Evolutionary conservation across 2,888 invertebrate genomes (phyloP), one percentile per base, ranked within the genome.

Genomic region (Leptopilina drosophilae): DNA sequence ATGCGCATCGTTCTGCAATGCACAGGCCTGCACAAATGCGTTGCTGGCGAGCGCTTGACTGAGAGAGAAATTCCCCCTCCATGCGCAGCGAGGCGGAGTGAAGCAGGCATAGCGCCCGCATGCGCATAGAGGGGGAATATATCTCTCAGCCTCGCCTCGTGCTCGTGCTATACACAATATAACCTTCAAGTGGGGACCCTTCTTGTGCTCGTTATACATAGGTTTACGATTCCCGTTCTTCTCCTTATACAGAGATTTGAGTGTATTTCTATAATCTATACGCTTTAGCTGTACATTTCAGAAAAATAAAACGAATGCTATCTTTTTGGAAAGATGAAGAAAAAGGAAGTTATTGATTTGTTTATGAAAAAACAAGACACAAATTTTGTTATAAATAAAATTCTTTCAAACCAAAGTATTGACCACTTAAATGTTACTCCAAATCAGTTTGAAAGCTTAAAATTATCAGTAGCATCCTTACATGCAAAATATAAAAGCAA

Each of bases 371-470:
- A 56, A 56, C 42, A 42, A 42, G 42, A 42, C 42, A 42, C 42
- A 42, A 42, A 42, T 42, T 42, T 42, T 42, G 42, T 42, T 42
- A 42, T 42, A 42, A 42, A 42, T 8, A 7, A 42, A 42, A 42
- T 42, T 42, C 42, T 42, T 42, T 42, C 8, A 42, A 42, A 42
- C 42, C 42, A 42, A 42, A 8, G 42, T 8, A 42, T 42, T 42
- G 42, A 42, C 42, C 42, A 42, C 42, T 42, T 42, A 42, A 42
- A 42, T 42, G 42, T 42, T 42, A 56, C 56, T 14, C 56, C 56
- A 8, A 56, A 56, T 56, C 56, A 56, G 56, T 56, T 56, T 56
- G 56, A 56, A 56, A 56, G 56, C n/a, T 56, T 56, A n/a, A 56
- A n/a, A 56, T 56, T 56, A n/a, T 56, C 56, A 56, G 11, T 56